Base-by-base conservation (phyloP, 2,797 vertebrate species). In the Bradypus variegatus region DNA sequence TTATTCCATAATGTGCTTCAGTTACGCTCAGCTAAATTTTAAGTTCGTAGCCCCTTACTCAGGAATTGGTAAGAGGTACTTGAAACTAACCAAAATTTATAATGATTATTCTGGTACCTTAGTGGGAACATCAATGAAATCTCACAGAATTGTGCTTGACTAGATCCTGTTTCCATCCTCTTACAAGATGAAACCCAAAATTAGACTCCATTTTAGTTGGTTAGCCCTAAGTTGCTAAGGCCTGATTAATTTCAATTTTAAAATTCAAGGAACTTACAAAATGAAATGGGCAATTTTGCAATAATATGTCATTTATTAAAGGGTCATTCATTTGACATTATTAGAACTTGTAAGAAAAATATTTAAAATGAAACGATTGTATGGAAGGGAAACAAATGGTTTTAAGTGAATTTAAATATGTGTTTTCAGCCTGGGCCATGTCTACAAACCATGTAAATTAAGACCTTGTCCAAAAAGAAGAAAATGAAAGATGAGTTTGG, bases 311-410 rank as follows among this genome's bases (percentile, higher is more conserved):
- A n/a, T 13, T 78, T 11, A 92, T 33, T 79, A 69, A 84, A 65
- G 31, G 13, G 29, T 23, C 2, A 7, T 89, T 86, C 25, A 14
- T 93, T 90, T 75, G 18, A 33, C 50, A 60, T 89, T 45, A 45
- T 93, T 95, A 93, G 33, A 93, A 85, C 12, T 50, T 84, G n/a
- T 1, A 90, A 38, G 23, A 80, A 79, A 92, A 92, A 82, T 72
- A 41, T 6, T 23, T 88, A 38, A 58, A 75, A 88, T 78, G 58
- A 25, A 65, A 95, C 69, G 11, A 86, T 48, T 62, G 3, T 9
- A 50, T 81, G n/a, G 9, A 85, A 91, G 33, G 53, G 64, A 60
- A 93, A 87, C 64, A 88, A 93, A 83, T 31, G n/a, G 33, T 80
- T 79, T 89, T 83, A 91, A 78, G 36, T 15, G 33, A 91, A 82